Evolutionary conservation across 2,113 vertebrate genomes (phyloP).

Genomic region (Spermophilus dauricus): DNA sequence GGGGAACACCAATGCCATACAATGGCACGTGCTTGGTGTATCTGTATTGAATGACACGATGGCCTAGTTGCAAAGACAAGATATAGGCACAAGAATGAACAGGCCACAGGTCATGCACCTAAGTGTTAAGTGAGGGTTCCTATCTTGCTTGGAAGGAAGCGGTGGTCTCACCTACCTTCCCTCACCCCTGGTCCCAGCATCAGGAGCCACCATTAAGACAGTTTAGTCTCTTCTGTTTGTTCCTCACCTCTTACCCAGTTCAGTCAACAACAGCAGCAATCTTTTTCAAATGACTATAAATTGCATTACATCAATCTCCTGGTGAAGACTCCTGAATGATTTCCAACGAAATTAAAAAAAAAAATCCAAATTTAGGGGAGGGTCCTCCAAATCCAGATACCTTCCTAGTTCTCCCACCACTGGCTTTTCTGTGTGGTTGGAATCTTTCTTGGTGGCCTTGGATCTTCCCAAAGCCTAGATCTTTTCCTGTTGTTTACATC

Average conservation of each 20-base stretch:
- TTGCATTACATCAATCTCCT: not conserved
- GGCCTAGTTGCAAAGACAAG: not conserved
- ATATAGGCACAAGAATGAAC: not conserved
- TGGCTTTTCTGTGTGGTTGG: not conserved
- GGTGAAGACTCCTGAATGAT: constrained; percentile 40
- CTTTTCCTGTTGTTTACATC: not conserved
- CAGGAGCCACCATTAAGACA: not conserved
- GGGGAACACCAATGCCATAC: not conserved
- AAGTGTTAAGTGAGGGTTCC: not conserved
- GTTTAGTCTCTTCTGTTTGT: not conserved
- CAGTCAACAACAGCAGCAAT: not conserved
- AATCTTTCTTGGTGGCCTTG: not conserved
- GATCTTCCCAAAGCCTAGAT: not conserved
- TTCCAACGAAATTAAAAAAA: constrained; percentile 47
- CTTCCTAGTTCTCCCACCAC: not conserved
- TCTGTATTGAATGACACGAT: not conserved
- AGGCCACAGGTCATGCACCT: not conserved
- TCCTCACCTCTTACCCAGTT: not conserved
- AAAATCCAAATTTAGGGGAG: not conserved
- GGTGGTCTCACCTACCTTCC: not conserved
- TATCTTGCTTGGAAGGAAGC: not conserved
- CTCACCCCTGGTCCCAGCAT: not conserved
- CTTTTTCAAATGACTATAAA: constrained; percentile 23
- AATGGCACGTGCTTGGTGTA: not conserved
- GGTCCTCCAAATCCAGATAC: not conserved